Evolutionary conservation across 2,797 vertebrate species (phyloP).

Genomic region (Moxostoma hubbsi): DNA sequence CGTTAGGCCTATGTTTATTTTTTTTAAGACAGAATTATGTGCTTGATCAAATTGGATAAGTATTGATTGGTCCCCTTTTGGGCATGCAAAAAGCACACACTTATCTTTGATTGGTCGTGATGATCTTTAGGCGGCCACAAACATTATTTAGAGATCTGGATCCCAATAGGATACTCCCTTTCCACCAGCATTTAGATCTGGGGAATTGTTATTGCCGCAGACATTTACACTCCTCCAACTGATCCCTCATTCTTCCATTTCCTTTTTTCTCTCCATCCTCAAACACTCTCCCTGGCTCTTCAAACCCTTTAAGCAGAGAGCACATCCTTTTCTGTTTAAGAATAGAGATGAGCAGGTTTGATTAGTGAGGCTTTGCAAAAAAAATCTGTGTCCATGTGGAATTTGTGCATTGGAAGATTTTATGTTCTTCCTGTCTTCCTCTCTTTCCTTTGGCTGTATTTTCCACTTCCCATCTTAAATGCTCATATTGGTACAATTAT

Average conservation of each 20-base stretch:
- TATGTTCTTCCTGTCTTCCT: neutral
- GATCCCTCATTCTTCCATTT: slow-evolving; percentile 19
- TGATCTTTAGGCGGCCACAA: neutral
- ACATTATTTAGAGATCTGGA: neutral
- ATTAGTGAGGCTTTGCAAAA: slow-evolving; percentile 40
- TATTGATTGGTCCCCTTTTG: too few species aligned
- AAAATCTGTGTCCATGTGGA: slow-evolving; percentile 26
- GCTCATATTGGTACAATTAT: neutral
- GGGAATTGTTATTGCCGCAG: slow-evolving; percentile 44
- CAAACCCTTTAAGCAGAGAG: neutral
- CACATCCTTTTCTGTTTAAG: slow-evolving; percentile 12
- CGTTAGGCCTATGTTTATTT: too few species aligned
- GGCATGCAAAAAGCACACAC: too few species aligned
- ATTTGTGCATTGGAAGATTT: slow-evolving; percentile 1
- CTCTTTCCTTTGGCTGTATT: slow-evolving; percentile 2
- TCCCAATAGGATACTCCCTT: slow-evolving; percentile 26
- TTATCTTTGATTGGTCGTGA: neutral
- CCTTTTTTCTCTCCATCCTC: slow-evolving; percentile 18
- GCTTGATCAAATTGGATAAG: too few species aligned
- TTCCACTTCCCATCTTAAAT: neutral
- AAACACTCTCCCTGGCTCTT: slow-evolving; percentile 3
- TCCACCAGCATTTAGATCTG: slow-evolving; percentile 38
- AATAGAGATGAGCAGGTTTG: slow-evolving; percentile 28
- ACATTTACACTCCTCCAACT: slow-evolving; percentile 19
- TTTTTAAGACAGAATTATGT: too few species aligned